These are phyloP conservation scores for Macaria notata DNA, from an alignment of 2,888 invertebrate genomes.

Conservation along the genomic window DNA sequence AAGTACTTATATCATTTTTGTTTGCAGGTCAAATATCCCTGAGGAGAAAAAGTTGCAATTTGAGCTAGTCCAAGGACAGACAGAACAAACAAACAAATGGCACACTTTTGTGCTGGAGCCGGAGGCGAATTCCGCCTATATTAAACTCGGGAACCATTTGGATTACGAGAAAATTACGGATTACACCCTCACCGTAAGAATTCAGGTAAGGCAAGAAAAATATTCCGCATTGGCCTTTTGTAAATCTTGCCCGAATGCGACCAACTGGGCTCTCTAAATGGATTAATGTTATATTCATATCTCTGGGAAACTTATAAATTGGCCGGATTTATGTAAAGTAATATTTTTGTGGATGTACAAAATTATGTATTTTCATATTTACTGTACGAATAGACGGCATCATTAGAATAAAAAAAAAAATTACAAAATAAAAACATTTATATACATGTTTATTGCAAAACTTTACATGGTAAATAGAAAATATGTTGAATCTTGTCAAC, in stretches of 20 bases:
- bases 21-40: conserved; percentile 86
- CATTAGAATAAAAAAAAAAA: too few species aligned
- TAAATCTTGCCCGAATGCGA: conserved; percentile 3
- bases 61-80: conserved; percentile 90
- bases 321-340: background rate
- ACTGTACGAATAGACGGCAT: too few species aligned
- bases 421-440: too few species aligned
- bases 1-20: conserved; percentile 6
- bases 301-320: conserved; percentile 4
- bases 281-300: conserved; percentile 11
- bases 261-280: conserved; percentile 15
- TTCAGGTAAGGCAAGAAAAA: conserved; percentile 72
- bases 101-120: conserved; percentile 88
- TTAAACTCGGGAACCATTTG: conserved; percentile 88
- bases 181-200: conserved; percentile 91
- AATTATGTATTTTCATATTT: background rate
- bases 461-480: too few species aligned
- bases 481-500: too few species aligned
- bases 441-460: too few species aligned
- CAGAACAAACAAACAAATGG: conserved; percentile 92
- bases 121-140: conserved; percentile 86
- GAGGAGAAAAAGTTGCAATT: conserved; percentile 89
- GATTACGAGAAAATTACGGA: conserved; percentile 93
- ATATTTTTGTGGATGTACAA: background rate
- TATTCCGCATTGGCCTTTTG: conserved; percentile 5